Conservation (phyloP, 2,797 vertebrate genomes). For the Thamnophis elegans region DNA sequence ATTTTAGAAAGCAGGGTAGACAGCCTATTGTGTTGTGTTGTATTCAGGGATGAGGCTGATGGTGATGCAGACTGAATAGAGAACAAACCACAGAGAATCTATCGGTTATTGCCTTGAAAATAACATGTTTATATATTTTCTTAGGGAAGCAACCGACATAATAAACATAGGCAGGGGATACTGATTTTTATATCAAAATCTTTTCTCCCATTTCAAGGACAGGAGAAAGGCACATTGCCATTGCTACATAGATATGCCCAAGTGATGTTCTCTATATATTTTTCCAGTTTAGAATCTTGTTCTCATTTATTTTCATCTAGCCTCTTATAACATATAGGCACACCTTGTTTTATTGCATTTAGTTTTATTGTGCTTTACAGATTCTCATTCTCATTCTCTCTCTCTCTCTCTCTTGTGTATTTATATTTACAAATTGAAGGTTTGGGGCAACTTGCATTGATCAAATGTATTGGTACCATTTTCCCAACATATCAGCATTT, state of each 20-base stretch:
- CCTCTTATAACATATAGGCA: background rate
- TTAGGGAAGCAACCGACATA: background rate
- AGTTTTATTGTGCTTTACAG: background rate
- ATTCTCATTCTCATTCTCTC: too few relatives aligned
- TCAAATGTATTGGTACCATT: background rate
- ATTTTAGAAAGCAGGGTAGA: background rate
- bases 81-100: background rate
- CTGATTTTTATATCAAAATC: background rate
- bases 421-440: background rate
- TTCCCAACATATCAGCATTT: background rate
- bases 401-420: too few relatives aligned
- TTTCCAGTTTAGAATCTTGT: background rate
- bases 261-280: background rate
- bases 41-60: background rate
- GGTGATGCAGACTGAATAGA: background rate
- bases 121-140: background rate
- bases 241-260: background rate
- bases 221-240: background rate
- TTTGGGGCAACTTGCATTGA: background rate
- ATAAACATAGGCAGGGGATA: background rate
- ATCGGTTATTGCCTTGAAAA: background rate
- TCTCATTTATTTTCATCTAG: background rate
- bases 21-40: background rate
- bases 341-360: background rate
- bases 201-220: background rate